Percentiles rank a stretch among this genome's conserved stretches.
Conservation (phyloP, 2,888 invertebrate genomes). For the Leucania comma region DNA sequence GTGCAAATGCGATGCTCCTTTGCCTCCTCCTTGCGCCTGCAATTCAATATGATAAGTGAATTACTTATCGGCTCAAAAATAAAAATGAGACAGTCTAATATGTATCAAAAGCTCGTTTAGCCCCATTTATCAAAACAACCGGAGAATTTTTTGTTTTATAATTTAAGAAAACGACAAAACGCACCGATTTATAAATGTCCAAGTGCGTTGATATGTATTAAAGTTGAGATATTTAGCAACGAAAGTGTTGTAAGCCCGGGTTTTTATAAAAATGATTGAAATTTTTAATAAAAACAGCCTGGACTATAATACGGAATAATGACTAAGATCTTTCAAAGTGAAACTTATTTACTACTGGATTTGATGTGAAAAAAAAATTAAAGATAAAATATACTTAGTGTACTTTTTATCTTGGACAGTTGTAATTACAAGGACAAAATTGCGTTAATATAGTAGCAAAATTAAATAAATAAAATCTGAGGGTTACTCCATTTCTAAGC, state of each 20-base stretch:
- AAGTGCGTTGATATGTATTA: constrained; percentile 63
- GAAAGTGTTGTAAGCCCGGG: neutral
- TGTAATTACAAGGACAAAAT: no score
- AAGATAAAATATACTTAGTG: no score
- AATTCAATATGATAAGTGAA: no score
- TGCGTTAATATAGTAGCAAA: no score
- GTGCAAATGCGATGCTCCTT: no score
- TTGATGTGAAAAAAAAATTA: neutral
- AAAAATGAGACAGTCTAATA: no score
- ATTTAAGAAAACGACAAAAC: constrained; percentile 63
- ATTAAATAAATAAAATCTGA: neutral
- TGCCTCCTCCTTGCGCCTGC: no score
- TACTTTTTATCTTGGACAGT: no score
- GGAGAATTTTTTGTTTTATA: constrained; percentile 57
- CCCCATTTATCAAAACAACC: constrained; percentile 13
- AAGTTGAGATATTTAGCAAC: constrained; percentile 29
- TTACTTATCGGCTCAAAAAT: no score
- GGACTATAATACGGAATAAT: neutral
- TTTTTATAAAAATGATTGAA: neutral
- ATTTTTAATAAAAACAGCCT: neutral
- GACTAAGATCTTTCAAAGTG: neutral
- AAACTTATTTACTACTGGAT: neutral
- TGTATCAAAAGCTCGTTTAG: constrained; percentile 1
- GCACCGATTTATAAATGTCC: constrained; percentile 67
- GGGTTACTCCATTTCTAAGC: constrained; percentile 3